phyloP scores from a whole-genome alignment of 2,797 vertebrate species.

The Parauchenoglanis ngamensis region DNA sequence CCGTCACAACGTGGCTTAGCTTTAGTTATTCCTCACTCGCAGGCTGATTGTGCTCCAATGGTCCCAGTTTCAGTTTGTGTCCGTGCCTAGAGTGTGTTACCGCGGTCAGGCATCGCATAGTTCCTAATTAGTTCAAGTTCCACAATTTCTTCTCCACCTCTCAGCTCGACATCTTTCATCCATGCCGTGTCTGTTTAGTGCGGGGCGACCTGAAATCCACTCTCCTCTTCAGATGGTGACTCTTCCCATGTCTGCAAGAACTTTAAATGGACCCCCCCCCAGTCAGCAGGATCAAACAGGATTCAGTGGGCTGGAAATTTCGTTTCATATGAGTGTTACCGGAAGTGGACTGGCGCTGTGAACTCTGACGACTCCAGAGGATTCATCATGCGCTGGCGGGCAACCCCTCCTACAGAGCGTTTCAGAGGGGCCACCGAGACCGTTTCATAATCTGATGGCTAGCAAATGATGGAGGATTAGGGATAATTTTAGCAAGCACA shows the following conservation, averaged over 20 bases:
- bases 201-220: not conserved
- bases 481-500: not conserved
- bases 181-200: not conserved
- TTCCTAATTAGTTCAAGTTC: no score
- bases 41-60: not conserved
- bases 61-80: not conserved
- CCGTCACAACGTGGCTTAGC: no score
- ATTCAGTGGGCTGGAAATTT: not conserved
- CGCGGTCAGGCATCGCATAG: not conserved
- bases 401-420: not conserved
- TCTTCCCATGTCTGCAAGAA: not conserved
- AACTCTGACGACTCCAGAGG: not conserved
- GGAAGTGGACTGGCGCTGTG: not conserved
- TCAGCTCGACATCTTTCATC: not conserved
- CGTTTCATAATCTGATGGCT: not conserved
- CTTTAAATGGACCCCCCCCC: not conserved
- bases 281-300: not conserved
- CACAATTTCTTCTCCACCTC: not conserved
- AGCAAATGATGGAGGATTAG: not conserved
- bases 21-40: not conserved
- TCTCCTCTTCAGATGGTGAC: not conserved
- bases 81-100: not conserved
- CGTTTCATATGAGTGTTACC: not conserved
- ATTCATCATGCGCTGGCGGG: not conserved
- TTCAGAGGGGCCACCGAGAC: not conserved